Percentiles rank a stretch among this genome's conserved stretches.
These are phyloP conservation scores for Enteromius thamalakanensis DNA, from an alignment of 2,797 vertebrate genomes.

Conservation along the genomic window DNA sequence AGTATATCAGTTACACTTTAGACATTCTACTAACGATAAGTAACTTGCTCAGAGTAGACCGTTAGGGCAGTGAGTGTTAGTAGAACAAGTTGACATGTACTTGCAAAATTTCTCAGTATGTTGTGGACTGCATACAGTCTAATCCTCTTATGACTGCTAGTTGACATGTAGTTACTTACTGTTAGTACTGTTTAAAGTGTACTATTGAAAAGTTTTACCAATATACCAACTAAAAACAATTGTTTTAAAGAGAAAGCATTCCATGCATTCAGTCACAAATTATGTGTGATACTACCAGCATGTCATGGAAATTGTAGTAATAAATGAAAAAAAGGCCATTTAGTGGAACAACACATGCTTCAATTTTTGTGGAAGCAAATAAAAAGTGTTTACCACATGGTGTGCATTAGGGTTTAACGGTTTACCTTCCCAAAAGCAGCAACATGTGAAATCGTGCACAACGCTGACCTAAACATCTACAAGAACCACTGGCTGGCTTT, in stretches of 20 bases:
- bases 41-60: no score
- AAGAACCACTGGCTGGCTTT: neutral
- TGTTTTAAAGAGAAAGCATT: neutral
- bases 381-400: slow-evolving; percentile 31
- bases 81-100: no score
- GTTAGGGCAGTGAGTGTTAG: no score
- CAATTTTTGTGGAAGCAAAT: slow-evolving; percentile 16
- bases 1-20: no score
- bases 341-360: slow-evolving; percentile 15
- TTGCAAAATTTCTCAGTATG: no score
- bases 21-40: no score
- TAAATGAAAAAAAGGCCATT: neutral
- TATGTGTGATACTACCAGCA: neutral
- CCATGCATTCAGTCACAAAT: neutral
- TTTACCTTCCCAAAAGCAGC: slow-evolving; percentile 5
- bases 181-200: no score
- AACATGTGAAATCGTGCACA: neutral
- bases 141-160: no score
- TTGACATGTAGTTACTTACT: no score
- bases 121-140: no score
- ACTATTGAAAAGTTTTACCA: no score
- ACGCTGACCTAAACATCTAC: slow-evolving; percentile 15
- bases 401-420: neutral
- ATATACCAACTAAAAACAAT: neutral
- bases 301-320: neutral